A percentile compares a stretch with the other conserved stretches of the same genome.
Conservation (phyloP, 2,797 vertebrate genomes). For the Octomys mimax region DNA sequence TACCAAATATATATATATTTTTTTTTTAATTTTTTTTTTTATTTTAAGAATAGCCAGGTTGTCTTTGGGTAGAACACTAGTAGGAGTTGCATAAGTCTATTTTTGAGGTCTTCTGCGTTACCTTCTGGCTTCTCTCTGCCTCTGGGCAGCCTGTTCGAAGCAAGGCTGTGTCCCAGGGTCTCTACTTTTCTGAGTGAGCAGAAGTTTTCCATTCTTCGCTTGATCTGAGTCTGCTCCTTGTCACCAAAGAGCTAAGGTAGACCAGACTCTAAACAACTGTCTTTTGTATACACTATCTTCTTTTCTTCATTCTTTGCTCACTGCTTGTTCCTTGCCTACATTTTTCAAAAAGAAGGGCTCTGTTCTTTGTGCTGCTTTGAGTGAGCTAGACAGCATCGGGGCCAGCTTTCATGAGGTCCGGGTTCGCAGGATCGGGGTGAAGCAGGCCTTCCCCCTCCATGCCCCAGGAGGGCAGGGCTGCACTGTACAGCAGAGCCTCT, state of each 20-base stretch:
- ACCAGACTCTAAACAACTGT: neutral
- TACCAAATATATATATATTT: too few relatives aligned
- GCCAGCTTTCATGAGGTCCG: neutral
- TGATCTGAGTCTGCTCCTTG: neutral
- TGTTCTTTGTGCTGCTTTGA: conserved; percentile 51
- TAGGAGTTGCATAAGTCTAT: neutral
- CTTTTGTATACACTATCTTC: neutral
- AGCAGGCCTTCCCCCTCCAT: neutral
- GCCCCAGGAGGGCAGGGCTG: neutral
- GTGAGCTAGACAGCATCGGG: neutral
- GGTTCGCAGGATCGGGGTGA: neutral
- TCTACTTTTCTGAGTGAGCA: neutral
- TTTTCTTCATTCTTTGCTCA: neutral
- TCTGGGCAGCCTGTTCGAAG: neutral
- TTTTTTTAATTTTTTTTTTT: too few relatives aligned
- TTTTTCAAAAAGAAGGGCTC: conserved; percentile 9
- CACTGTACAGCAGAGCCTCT: neutral
- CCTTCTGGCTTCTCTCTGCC: neutral
- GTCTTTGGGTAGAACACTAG: neutral
- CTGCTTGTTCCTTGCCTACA: neutral
- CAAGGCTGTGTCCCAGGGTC: neutral
- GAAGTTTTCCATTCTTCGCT: neutral
- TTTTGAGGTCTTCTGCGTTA: neutral
- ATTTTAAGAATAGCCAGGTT: neutral
- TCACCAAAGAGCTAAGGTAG: neutral